Evolutionary conservation across 2,888 invertebrate genomes (phyloP).

Genomic region (Dascillus cervinus): DNA sequence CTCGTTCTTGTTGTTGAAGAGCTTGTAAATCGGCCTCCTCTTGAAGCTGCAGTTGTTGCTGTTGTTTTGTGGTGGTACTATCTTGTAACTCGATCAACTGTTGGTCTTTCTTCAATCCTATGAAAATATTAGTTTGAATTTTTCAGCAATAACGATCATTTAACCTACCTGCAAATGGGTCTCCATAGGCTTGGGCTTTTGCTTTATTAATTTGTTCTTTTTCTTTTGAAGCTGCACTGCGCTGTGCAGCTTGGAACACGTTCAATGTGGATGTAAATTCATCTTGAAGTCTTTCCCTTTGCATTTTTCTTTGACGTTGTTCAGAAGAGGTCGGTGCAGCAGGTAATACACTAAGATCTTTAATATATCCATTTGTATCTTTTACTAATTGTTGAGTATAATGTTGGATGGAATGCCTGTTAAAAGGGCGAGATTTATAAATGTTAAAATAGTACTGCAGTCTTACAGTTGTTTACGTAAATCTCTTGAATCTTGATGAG

Average conservation of each 20-base stretch:
- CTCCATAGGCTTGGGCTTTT: constrained; percentile 54
- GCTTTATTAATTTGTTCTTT: constrained; percentile 79
- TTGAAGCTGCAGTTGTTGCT: constrained; percentile 68
- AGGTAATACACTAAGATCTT: constrained; percentile 66
- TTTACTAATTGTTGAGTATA: constrained; percentile 92
- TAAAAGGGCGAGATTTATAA: constrained; percentile 20
- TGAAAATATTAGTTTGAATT: neutral
- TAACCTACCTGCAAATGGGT: constrained; percentile 49
- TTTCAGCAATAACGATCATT: neutral
- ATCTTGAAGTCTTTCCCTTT: constrained; percentile 81
- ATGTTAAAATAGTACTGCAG: neutral
- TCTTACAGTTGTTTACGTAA: constrained; percentile 80
- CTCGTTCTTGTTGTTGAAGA: constrained; percentile 82
- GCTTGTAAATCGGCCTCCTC: constrained; percentile 78
- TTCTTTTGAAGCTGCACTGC: constrained; percentile 82
- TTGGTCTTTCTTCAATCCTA: constrained; percentile 37
- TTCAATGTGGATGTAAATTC: constrained; percentile 87
- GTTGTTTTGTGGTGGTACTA: constrained; percentile 50
- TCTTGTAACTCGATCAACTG: constrained; percentile 57
- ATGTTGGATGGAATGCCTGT: constrained; percentile 87
- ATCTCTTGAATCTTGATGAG: constrained; percentile 84
- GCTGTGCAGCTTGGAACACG: constrained; percentile 80
- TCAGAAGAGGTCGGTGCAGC: constrained; percentile 53
- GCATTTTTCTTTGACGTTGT: constrained; percentile 76
- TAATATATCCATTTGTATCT: constrained; percentile 81